Base-by-base conservation (phyloP, 2,797 vertebrate species). In the Amazonetta brasiliensis region DNA sequence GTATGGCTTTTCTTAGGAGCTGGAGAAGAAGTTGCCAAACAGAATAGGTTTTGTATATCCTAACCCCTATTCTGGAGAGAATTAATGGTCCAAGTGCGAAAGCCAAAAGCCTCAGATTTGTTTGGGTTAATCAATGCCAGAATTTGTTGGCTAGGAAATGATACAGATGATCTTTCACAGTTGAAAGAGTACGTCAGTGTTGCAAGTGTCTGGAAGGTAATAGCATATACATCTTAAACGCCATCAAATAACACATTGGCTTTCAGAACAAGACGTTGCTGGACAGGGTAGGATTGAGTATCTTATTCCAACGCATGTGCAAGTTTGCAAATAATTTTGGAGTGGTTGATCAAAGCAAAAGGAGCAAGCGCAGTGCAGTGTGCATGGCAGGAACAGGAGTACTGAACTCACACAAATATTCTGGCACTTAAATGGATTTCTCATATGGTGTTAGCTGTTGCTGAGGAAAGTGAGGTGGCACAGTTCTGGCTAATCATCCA, bases 51-150 rank as follows among this genome's bases (percentile, higher is more conserved):
- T 84, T 96, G 90, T 96, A 81, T 90, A 96, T 93, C 58, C 84
- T 89, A 96, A 94, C 79, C 87, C 62, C 73, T 89, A 73, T 74
- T 93, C 90, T 91, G 93, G 62, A 76, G 56, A 86, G 84, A 74
- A 92, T 81, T 95, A 95, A 96, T 68, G 88, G 90, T 75, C 81
- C 19, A 8, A 92, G 69, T 59, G 46, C 54, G 76, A 93, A 96
- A 95, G 91, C 96, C 92, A 96, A 94, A 91, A 94, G 59, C 78
- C 84, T 97, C 92, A 96, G 69, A 88, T 95, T 95, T 96, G 93
- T 96, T 97, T 96, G 87, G 79, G 91, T 95, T 96, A 91, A 89
- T 92, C 84, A 77, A 71, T 22, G 94, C 94, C 87, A 95, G 94
- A 48, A 84, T 94, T 91, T 81, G 80, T 82, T 96, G 93, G 94